phyloP scores from a whole-genome alignment of 2,113 vertebrate genomes.

The Cyanoderma ruficeps region DNA sequence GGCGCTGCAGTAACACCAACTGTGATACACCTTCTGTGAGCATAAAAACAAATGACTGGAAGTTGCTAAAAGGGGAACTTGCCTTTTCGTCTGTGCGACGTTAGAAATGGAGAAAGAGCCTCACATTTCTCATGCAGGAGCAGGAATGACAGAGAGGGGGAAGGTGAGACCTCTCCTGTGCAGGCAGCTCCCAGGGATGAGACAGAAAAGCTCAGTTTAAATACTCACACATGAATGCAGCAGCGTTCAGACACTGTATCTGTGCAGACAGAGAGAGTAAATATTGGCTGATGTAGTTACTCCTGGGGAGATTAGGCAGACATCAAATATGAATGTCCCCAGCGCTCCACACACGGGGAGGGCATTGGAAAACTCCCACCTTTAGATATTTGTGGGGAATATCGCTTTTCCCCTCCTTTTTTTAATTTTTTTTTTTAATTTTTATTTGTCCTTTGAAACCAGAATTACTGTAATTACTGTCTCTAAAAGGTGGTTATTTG shows the following conservation, averaged over 20 bases:
- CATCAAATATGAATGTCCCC: conserved; percentile 9
- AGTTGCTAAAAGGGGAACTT: conserved; percentile 58
- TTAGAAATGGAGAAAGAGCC: background rate
- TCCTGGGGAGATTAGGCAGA: conserved; percentile 24
- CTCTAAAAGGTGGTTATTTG: background rate
- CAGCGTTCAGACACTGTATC: background rate
- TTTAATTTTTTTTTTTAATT: no score
- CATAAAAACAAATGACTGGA: conserved; percentile 64
- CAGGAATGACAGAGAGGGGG: background rate
- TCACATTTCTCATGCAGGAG: conserved; percentile 14
- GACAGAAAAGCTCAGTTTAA: background rate
- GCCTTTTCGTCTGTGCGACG: conserved; percentile 6
- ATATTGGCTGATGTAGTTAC: conserved; percentile 25
- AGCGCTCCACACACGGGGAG: fast-evolving
- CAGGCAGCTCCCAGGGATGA: background rate
- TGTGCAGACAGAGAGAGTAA: background rate
- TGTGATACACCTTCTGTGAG: conserved; percentile 40
- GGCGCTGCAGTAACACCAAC: conserved; percentile 32
- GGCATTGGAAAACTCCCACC: background rate
- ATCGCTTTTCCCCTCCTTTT: background rate
- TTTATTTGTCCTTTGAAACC: background rate
- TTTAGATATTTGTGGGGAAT: background rate
- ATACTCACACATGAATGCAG: background rate
- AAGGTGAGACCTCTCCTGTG: background rate
- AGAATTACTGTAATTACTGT: background rate